These are phyloP conservation scores for Armadillidium nasatum DNA, from an alignment of 1,140 invertebrate genomes.

Conservation along the genomic window DNA sequence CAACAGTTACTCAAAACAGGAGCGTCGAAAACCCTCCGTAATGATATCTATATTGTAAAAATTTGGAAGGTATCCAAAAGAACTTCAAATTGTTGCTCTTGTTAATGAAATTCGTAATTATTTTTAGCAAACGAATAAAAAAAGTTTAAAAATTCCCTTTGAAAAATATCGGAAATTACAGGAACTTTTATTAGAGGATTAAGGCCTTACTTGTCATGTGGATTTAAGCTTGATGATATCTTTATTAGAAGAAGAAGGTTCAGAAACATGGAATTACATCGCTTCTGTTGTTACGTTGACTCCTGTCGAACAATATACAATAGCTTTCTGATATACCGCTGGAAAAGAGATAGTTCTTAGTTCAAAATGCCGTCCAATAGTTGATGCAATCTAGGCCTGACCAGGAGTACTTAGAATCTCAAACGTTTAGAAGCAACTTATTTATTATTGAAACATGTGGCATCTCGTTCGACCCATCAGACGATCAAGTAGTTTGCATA, in stretches of 20 bases:
- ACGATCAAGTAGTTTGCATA: neutral
- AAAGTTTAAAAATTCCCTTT: neutral
- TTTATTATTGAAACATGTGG: conserved; percentile 1
- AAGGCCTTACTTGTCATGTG: neutral
- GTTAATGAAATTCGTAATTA: neutral
- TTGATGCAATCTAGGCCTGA: neutral
- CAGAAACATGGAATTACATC: neutral
- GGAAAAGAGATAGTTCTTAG: neutral
- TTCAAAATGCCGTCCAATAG: neutral
- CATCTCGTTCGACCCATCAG: neutral
- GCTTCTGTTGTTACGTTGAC: neutral
- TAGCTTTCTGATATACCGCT: neutral
- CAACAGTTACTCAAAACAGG: too few relatives aligned
- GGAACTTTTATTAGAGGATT: neutral
- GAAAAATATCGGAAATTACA: neutral
- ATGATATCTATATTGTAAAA: neutral
- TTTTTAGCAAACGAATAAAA: neutral
- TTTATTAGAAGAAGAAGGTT: neutral
- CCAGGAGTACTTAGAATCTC: neutral
- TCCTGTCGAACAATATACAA: neutral
- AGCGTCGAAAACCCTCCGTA: too few relatives aligned
- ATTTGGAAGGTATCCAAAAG: neutral
- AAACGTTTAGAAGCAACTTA: neutral
- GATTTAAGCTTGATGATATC: neutral
- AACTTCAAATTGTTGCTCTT: neutral